A percentile compares a stretch with the other conserved stretches of the same genome.
phyloP scores from a whole-genome alignment of 1,140 invertebrate species.

The Drosophila lini region DNA sequence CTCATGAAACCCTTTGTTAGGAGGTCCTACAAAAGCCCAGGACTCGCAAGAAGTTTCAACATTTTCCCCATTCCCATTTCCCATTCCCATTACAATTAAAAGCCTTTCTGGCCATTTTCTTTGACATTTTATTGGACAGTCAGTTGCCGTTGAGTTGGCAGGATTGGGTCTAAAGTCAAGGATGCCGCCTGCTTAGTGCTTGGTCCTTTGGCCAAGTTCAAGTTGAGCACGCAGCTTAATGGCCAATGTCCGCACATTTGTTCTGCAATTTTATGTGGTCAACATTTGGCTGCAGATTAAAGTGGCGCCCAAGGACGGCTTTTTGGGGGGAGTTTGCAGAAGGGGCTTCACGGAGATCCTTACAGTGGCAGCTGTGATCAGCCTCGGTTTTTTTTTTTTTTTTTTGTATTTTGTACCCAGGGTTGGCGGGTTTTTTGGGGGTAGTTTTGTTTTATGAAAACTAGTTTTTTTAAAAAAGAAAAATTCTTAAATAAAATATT shows the following conservation, averaged over 20 bases:
- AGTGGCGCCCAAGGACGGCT: conserved; percentile 10
- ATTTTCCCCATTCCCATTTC: background rate
- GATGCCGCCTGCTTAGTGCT: conserved; percentile 14
- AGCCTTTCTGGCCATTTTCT: conserved; percentile 70
- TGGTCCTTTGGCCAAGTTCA: conserved; percentile 30
- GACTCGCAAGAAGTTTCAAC: conserved; percentile 34
- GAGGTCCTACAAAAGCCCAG: conserved; percentile 7
- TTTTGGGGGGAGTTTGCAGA: conserved; percentile 27
- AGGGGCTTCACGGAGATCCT: conserved; percentile 1
- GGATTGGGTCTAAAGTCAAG: conserved; percentile 22
- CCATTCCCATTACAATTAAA: conserved; percentile 75
- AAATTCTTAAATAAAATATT: background rate
- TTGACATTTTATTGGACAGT: conserved; percentile 75
- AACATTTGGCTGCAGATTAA: conserved; percentile 36
- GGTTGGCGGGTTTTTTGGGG: background rate
- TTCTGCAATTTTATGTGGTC: conserved; percentile 41
- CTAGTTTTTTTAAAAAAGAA: no score
- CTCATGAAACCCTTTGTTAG: conserved; percentile 61
- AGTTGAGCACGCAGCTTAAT: conserved; percentile 26
- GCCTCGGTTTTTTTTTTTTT: no score
- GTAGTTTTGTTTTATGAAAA: background rate
- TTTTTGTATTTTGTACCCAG: background rate
- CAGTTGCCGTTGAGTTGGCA: conserved; percentile 18
- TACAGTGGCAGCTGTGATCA: conserved; percentile 41
- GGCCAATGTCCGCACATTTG: conserved; percentile 46